Conservation (phyloP, 2,797 vertebrate genomes). For the Allobates femoralis region DNA sequence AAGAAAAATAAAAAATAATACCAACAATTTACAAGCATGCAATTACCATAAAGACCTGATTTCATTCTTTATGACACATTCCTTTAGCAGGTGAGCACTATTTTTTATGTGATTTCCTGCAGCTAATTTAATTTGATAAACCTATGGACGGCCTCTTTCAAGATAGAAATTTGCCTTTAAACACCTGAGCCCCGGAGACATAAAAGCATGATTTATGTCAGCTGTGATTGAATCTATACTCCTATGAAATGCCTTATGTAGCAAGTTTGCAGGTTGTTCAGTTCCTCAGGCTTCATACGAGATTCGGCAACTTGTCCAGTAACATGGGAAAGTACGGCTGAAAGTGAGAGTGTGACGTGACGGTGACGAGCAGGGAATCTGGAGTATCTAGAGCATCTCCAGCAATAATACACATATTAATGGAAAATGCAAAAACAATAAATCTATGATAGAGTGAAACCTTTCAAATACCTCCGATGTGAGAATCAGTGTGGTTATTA, state of each 20-base stretch:
- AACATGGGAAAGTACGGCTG: background rate
- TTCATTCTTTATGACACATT: too few species aligned
- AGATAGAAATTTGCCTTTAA: background rate
- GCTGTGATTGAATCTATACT: background rate
- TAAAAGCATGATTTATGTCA: constrained; percentile 14
- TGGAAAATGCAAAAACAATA: background rate
- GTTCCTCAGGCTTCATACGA: background rate
- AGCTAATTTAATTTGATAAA: too few species aligned
- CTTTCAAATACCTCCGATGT: background rate
- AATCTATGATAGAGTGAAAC: background rate
- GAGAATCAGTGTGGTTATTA: background rate
- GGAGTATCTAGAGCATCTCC: background rate
- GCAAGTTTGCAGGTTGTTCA: background rate
- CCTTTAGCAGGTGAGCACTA: too few species aligned
- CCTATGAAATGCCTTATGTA: background rate
- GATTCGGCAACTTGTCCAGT: background rate
- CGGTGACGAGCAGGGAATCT: background rate
- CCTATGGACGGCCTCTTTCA: background rate
- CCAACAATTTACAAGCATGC: too few species aligned
- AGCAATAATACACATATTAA: background rate
- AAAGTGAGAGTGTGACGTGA: background rate
- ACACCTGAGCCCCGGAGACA: background rate
- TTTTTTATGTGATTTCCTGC: too few species aligned
- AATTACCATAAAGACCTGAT: too few species aligned
- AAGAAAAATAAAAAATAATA: too few species aligned